phyloP scores from a whole-genome alignment of 2,888 invertebrate species.

The Cheilosia soror region DNA sequence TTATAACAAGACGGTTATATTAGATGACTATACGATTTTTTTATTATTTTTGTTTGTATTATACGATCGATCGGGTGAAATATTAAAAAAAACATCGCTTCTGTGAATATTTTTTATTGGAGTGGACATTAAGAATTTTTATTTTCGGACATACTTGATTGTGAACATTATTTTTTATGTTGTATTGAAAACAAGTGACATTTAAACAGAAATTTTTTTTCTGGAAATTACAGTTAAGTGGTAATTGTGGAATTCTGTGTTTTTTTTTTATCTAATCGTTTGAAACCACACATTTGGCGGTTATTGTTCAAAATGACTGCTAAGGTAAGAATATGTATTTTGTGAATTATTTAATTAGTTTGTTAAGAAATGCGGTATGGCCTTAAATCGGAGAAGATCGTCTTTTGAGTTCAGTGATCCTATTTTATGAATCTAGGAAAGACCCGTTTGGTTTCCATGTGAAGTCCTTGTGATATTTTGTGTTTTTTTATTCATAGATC shows the following conservation, averaged over 20 bases:
- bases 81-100: not conserved
- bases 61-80: conserved; percentile 43
- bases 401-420: not conserved
- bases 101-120: not conserved
- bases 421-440: too few relatives aligned
- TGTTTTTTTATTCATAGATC: too few relatives aligned
- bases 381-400: not conserved
- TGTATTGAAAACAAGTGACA: conserved; percentile 38
- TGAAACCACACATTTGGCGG: not conserved
- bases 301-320: conserved; percentile 24
- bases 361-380: not conserved
- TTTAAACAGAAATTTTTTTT: conserved; percentile 39
- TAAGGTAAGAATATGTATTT: conserved; percentile 41
- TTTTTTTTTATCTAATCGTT: not conserved
- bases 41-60: conserved; percentile 6
- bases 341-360: not conserved
- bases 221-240: conserved; percentile 4
- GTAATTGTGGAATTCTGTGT: conserved; percentile 3
- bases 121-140: not conserved
- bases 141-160: conserved; percentile 15
- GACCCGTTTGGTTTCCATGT: too few relatives aligned
- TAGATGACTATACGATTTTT: conserved; percentile 25
- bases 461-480: too few relatives aligned
- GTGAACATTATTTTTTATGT: conserved; percentile 35
- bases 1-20: conserved; percentile 52